Percentiles rank a stretch among this genome's conserved stretches.
These are phyloP conservation scores for Oriolus oriolus DNA, from an alignment of 2,113 vertebrate species.

Conservation along the genomic window DNA sequence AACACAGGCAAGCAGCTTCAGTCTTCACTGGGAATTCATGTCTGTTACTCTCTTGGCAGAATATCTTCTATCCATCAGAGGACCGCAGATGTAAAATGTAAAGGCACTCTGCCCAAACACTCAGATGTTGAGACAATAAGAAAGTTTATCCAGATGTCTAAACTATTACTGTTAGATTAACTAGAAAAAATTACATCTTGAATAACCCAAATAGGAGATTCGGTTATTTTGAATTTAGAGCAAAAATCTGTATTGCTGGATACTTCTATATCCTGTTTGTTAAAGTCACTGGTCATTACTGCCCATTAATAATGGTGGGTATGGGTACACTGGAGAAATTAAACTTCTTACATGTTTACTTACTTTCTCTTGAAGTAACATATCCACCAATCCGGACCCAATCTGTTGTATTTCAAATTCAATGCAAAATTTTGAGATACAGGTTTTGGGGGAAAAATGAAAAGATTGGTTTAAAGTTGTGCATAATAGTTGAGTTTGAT, in stretches of 20 bases:
- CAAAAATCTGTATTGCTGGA: neutral
- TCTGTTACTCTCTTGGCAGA: neutral
- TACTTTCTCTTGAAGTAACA: constrained; percentile 70
- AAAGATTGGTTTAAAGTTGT: constrained; percentile 22
- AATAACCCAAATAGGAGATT: neutral
- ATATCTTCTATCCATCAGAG: neutral
- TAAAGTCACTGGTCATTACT: neutral
- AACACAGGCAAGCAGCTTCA: neutral
- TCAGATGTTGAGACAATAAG: neutral
- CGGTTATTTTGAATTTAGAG: neutral
- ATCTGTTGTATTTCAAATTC: neutral
- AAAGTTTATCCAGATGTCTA: neutral
- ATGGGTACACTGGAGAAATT: constrained; percentile 68
- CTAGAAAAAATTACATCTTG: neutral
- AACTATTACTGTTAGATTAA: neutral
- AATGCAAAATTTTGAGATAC: neutral
- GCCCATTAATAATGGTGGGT: constrained; percentile 60
- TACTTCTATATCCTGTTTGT: neutral
- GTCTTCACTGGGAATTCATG: neutral
- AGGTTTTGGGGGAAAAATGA: constrained; percentile 12
- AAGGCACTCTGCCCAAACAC: neutral
- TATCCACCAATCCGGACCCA: constrained; percentile 70
- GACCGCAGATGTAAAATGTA: neutral
- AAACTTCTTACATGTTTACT: constrained; percentile 41
- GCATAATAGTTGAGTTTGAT: constrained; percentile 33